Evolutionary conservation across 2,113 vertebrate genomes (phyloP).

Genomic region (Microtus richardsoni): DNA sequence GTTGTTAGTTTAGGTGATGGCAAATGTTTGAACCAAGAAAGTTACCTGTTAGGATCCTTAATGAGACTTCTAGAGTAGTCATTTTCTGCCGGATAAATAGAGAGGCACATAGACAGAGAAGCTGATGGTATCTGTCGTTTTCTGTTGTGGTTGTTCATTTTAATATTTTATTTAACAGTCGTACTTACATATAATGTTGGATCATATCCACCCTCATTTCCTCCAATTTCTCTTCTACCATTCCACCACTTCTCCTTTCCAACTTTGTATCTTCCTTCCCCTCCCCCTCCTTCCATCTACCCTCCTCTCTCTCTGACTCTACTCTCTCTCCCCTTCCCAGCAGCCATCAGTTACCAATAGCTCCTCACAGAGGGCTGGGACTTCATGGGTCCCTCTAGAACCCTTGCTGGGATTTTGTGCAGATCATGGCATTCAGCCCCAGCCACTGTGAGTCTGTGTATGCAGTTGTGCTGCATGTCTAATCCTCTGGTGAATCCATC

Average conservation of each 20-base stretch:
- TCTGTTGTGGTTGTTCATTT: background rate
- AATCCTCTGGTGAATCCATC: background rate
- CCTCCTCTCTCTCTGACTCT: background rate
- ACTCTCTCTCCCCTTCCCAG: background rate
- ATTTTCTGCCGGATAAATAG: background rate
- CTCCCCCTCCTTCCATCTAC: background rate
- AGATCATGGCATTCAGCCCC: background rate
- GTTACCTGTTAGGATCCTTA: background rate
- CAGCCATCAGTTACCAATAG: background rate
- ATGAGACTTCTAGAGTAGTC: conserved; percentile 53
- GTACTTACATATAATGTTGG: background rate
- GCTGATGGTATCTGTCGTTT: background rate
- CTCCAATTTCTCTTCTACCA: background rate
- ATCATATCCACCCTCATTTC: background rate
- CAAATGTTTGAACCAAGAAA: background rate
- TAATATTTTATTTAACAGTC: too few relatives aligned
- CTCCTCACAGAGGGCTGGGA: background rate
- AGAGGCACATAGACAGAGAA: background rate
- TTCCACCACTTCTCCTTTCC: background rate
- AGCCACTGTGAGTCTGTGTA: background rate
- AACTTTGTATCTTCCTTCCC: background rate
- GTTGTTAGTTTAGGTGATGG: background rate
- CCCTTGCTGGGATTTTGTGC: background rate
- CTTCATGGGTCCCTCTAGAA: background rate
- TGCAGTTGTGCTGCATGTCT: background rate